Conservation (phyloP, 1,140 invertebrate genomes). For the Charaxes varanes region DNA sequence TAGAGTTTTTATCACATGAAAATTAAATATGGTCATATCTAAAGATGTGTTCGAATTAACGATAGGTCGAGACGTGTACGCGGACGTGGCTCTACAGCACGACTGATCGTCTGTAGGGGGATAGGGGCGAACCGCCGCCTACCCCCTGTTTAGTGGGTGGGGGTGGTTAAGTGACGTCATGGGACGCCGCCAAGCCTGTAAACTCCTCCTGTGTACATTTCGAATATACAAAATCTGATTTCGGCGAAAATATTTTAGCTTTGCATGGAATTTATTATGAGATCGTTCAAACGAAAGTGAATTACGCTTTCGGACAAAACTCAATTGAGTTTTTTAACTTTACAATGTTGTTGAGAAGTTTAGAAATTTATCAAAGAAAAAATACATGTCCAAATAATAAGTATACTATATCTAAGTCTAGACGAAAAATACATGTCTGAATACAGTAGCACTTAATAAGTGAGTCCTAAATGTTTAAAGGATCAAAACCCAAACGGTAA, state of each 20-base stretch:
- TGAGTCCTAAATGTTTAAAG: too few relatives aligned
- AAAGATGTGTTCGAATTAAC: slow-evolving; percentile 32
- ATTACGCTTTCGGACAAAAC: too few relatives aligned
- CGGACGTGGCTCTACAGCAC: slow-evolving; percentile 41
- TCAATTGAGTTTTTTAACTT: too few relatives aligned
- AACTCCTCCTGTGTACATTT: slow-evolving; percentile 27
- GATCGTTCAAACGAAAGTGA: too few relatives aligned
- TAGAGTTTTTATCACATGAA: slow-evolving; percentile 33
- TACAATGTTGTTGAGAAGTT: too few relatives aligned
- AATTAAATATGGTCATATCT: slow-evolving; percentile 41
- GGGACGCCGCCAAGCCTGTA: slow-evolving; percentile 20
- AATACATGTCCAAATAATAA: too few relatives aligned
- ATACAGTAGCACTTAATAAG: too few relatives aligned
- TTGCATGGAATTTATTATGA: too few relatives aligned
- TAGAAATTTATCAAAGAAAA: too few relatives aligned
- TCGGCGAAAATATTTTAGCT: slow-evolving; percentile 3
- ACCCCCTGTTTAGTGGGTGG: slow-evolving; percentile 32
- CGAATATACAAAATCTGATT: slow-evolving; percentile 13
- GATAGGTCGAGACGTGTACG: slow-evolving; percentile 26
- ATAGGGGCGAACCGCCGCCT: slow-evolving; percentile 19
- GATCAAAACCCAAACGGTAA: too few relatives aligned
- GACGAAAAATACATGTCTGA: too few relatives aligned
- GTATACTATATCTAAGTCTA: too few relatives aligned
- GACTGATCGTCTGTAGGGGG: slow-evolving; percentile 33
- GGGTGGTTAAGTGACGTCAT: slow-evolving; percentile 35